Conservation (phyloP, 2,797 vertebrate species). For the Cryptoblepharus egeriae region DNA sequence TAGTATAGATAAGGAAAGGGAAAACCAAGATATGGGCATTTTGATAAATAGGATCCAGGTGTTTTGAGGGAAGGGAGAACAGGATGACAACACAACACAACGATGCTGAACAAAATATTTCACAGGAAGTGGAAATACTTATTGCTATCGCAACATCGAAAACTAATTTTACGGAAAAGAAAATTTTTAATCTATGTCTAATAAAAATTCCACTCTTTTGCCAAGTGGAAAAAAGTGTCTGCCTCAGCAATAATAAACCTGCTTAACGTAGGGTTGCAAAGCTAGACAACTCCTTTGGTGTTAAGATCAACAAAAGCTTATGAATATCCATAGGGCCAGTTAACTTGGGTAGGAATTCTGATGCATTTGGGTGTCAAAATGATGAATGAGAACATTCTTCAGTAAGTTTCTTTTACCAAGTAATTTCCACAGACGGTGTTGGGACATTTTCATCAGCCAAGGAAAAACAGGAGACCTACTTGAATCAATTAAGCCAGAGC, state of each 20-base stretch:
- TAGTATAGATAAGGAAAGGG: background rate
- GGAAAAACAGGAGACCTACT: background rate
- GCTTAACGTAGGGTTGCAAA: constrained; percentile 14
- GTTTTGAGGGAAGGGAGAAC: background rate
- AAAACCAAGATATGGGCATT: background rate
- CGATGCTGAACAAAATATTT: constrained; percentile 13
- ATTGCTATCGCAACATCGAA: constrained; percentile 28
- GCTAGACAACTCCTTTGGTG: constrained; percentile 36
- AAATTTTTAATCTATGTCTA: constrained; percentile 32
- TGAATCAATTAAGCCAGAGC: constrained; percentile 14
- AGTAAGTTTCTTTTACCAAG: background rate
- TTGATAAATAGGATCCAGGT: background rate
- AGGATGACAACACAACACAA: background rate
- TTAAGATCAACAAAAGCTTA: constrained; percentile 27
- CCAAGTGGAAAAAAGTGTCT: constrained; percentile 22
- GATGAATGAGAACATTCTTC: constrained; percentile 17
- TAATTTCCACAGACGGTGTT: constrained; percentile 31
- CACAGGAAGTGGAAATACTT: constrained; percentile 3
- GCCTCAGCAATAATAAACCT: background rate
- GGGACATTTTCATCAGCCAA: background rate
- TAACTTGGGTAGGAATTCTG: constrained; percentile 30
- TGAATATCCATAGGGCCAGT: constrained; percentile 12
- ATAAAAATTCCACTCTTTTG: constrained; percentile 33
- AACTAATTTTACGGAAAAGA: constrained; percentile 33
- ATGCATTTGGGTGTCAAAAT: background rate